A percentile compares a stretch with the other conserved stretches of the same genome.
These are phyloP conservation scores for Merluccius polli DNA, from an alignment of 2,797 vertebrate genomes.

Conservation along the genomic window DNA sequence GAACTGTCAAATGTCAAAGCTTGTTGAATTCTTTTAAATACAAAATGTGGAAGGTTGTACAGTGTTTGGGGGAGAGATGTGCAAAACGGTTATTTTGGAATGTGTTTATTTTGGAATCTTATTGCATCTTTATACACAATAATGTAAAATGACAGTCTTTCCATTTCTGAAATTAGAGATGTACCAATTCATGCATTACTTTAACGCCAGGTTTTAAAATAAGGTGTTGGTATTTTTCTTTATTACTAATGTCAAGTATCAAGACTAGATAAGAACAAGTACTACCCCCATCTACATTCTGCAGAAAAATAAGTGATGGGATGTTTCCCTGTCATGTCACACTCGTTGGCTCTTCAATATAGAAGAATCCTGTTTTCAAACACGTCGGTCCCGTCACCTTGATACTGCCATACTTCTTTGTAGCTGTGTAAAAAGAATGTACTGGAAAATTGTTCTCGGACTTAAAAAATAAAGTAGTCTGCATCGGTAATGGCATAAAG, in stretches of 20 bases:
- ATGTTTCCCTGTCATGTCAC: not conserved
- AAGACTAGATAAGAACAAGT: not conserved
- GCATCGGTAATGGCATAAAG: conserved; percentile 8
- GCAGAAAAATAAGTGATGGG: conserved; percentile 22
- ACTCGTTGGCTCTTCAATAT: conserved; percentile 26
- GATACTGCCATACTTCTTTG: conserved; percentile 11
- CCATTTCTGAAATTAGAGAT: conserved; percentile 25
- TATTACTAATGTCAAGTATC: conserved; percentile 6
- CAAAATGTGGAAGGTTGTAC: conserved; percentile 33
- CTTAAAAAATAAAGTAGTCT: conserved; percentile 8
- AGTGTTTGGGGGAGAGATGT: conserved; percentile 29
- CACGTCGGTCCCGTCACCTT: conserved; percentile 21
- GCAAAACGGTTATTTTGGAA: conserved; percentile 31
- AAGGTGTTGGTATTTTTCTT: conserved; percentile 30
- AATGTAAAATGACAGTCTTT: conserved; percentile 23
- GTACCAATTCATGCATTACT: conserved; percentile 27
- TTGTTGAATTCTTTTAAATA: conserved; percentile 36
- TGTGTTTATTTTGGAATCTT: conserved; percentile 40
- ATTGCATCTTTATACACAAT: conserved; percentile 25
- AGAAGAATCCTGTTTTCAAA: conserved; percentile 14
- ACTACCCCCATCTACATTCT: conserved; percentile 13
- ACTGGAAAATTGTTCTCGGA: conserved; percentile 13
- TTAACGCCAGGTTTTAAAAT: conserved; percentile 26
- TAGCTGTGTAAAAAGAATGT: conserved; percentile 16
- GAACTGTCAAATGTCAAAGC: conserved; percentile 28